phyloP scores from a whole-genome alignment of 2,797 vertebrate genomes.

The Chelidonichthys spinosus region DNA sequence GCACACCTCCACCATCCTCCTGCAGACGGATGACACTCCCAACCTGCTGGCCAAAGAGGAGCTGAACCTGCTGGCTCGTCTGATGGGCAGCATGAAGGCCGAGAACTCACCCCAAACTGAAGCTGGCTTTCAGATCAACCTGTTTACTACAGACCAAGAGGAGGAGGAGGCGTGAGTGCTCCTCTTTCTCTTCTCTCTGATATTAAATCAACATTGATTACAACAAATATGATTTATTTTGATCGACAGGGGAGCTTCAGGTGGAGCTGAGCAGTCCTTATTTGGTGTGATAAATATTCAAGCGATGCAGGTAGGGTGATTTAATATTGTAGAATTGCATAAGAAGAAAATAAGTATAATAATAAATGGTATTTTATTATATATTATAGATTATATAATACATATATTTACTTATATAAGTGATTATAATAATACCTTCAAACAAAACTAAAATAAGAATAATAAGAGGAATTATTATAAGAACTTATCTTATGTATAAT shows the following conservation, averaged over 20 bases:
- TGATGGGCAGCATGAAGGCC: constrained; percentile 90
- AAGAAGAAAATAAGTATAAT: too few species aligned
- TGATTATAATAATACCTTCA: too few species aligned
- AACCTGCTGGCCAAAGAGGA: constrained; percentile 95
- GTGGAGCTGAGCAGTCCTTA: constrained; percentile 76
- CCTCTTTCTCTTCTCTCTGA: neutral
- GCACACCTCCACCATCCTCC: neutral
- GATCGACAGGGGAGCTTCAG: constrained; percentile 80
- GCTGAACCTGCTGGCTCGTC: constrained; percentile 91
- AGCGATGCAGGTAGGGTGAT: constrained; percentile 84
- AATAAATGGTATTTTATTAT: too few species aligned
- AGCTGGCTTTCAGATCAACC: constrained; percentile 85
- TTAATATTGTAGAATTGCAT: too few species aligned
- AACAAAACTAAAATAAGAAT: too few species aligned
- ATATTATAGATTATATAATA: too few species aligned
- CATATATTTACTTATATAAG: too few species aligned
- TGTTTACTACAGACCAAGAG: constrained; percentile 88
- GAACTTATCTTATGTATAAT: too few species aligned
- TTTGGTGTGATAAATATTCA: constrained; percentile 90
- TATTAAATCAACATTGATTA: neutral
- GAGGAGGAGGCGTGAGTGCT: constrained; percentile 88
- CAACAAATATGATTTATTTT: neutral
- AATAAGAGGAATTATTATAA: too few species aligned
- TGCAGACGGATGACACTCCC: constrained; percentile 82
- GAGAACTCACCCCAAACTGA: constrained; percentile 75